Base-by-base conservation (phyloP, 2,888 invertebrate species). In the Didymodactylos carnosus region DNA sequence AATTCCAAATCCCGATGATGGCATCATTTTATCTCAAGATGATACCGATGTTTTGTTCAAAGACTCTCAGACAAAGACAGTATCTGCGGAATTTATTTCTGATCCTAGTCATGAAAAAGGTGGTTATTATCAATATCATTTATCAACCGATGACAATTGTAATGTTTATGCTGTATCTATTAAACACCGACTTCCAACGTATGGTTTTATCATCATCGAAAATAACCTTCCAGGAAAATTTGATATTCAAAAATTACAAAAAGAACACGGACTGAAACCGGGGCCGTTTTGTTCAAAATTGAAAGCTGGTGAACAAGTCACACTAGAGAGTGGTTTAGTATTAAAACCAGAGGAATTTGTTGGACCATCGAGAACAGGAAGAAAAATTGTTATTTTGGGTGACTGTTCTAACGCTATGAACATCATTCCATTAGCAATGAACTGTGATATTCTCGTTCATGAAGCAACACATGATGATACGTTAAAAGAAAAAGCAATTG, bases 381-480 rank as follows among this genome's bases (percentile, higher is more conserved):
- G 82, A 43, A 82, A 81, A 76, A 72, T 84, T 16, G 80, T 81
- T 4, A 81, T 84, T 41, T 76, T 83, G 69, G 84, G 84, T n/a
- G 84, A 84, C 76, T 83, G 83, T 19, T 78, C 78, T 39, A 80
- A 84, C 77, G 70, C 35, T 51, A 80, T 83, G 39, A 77, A 77
- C n/a, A 79, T 84, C 71, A 73, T 78, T 27, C 77, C 79, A 71
- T 75, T 84, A 51, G 82, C 81, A 27, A 75, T 75, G 39, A 76
- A 79, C 69, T 81, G 82, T 75, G 82, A 84, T 78, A 78, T 83
- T 4, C 75, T 84, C 39, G 79, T 84, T 16, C 84, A 84, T 77
- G 84, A 84, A 78, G 82, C 84, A 8, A 84, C 84, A 7, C 75
- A 83, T 39, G 81, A 82, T 72, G 80, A 84, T 76, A 76, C 77